Conservation (phyloP, 2,797 vertebrate species). For the Microctenopoma lineatum region DNA sequence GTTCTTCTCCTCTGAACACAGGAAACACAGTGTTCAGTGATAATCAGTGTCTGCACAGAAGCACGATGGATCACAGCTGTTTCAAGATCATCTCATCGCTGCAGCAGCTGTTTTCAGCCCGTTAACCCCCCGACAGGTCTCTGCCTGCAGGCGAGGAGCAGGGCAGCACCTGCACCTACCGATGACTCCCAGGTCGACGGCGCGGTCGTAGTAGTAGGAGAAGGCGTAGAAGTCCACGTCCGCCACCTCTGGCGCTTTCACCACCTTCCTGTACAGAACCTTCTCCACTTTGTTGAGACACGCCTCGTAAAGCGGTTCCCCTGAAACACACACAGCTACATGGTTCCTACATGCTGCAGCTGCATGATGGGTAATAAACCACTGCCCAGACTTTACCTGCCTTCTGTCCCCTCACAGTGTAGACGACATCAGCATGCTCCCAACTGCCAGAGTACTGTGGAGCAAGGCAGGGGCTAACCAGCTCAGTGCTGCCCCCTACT, state of each 20-base stretch:
- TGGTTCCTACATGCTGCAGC: neutral
- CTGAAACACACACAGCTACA: conserved; percentile 57
- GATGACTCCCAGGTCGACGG: conserved; percentile 86
- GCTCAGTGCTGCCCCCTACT: conserved; percentile 84
- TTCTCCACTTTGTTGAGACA: conserved; percentile 87
- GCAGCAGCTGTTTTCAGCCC: too few relatives aligned
- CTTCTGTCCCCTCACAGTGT: conserved; percentile 90
- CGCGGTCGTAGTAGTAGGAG: conserved; percentile 93
- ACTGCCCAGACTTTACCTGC: conserved; percentile 79
- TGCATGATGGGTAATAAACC: conserved; percentile 24
- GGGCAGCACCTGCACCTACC: conserved; percentile 71
- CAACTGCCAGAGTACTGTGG: conserved; percentile 86
- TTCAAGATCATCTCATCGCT: too few relatives aligned
- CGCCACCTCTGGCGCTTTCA: conserved; percentile 79
- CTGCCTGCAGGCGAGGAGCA: conserved; percentile 1
- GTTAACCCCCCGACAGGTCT: neutral
- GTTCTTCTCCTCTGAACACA: conserved; percentile 80
- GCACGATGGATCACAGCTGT: too few relatives aligned
- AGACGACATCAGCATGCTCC: conserved; percentile 89
- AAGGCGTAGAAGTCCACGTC: conserved; percentile 90
- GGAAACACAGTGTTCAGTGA: neutral
- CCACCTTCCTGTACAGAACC: conserved; percentile 86
- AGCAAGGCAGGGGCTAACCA: conserved; percentile 91
- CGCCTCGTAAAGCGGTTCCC: conserved; percentile 83
- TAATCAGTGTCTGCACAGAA: too few relatives aligned